phyloP scores from a whole-genome alignment of 2,113 vertebrate species.

The Gasterosteus aculeatus region DNA sequence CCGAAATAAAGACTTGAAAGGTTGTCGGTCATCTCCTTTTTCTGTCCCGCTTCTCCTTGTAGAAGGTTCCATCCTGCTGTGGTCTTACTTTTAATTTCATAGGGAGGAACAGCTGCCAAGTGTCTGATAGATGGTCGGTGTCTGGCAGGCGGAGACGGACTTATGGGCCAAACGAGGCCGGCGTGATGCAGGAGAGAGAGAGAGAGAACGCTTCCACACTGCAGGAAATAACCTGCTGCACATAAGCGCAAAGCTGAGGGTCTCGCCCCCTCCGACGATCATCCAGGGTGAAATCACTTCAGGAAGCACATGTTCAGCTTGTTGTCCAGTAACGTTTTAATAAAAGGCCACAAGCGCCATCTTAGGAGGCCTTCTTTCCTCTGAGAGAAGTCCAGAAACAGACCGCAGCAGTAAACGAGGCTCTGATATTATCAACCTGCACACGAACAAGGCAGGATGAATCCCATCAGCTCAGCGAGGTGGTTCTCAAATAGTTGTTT shows the following conservation, averaged over 20 bases:
- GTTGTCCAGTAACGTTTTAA: background rate
- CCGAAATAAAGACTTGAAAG: constrained; percentile 18
- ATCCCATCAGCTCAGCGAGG: background rate
- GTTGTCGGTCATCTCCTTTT: background rate
- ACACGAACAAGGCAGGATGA: background rate
- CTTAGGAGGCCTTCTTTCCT: background rate
- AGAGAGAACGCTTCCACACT: background rate
- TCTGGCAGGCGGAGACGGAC: background rate
- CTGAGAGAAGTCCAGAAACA: background rate
- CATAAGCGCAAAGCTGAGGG: too few relatives aligned
- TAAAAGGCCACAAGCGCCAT: background rate
- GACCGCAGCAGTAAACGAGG: background rate
- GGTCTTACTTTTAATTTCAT: constrained; percentile 13
- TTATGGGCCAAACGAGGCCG: background rate
- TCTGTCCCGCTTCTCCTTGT: background rate
- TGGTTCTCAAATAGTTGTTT: too few relatives aligned
- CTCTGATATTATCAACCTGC: background rate
- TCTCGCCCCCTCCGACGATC: too few relatives aligned
- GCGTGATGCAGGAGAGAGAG: constrained; percentile 7
- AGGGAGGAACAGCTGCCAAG: constrained; percentile 19
- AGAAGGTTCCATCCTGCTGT: constrained; percentile 14
- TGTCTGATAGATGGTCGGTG: background rate
- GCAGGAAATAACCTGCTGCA: background rate
- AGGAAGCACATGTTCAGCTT: background rate
- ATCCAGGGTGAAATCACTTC: background rate